A percentile compares a stretch with the other conserved stretches of the same genome.
phyloP scores from a whole-genome alignment of 2,888 invertebrate genomes.

The Latheticus oryzae region DNA sequence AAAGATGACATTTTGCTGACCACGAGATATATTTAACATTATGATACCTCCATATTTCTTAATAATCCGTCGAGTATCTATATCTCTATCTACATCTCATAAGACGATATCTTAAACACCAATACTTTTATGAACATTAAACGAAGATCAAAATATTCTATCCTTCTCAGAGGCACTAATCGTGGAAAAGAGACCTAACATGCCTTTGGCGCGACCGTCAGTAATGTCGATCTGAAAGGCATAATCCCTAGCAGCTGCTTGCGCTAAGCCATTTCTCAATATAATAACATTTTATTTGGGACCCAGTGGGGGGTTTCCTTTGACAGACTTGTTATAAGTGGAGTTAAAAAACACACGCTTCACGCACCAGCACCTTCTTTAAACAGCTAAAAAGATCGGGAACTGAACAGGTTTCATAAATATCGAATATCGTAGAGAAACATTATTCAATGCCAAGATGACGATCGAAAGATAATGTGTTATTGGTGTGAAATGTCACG shows the following conservation, averaged over 20 bases:
- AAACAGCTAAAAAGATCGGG: conserved; percentile 53
- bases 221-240: conserved; percentile 52
- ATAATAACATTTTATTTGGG: conserved; percentile 61
- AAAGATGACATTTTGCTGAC: conserved; percentile 29
- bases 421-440: conserved; percentile 51
- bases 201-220: conserved; percentile 42
- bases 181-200: conserved; percentile 35
- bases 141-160: conserved; percentile 33
- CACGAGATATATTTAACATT: not conserved
- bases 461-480: conserved; percentile 44
- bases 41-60: conserved; percentile 16
- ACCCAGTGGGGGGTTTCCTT: conserved; percentile 57
- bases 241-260: conserved; percentile 59
- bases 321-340: conserved; percentile 59
- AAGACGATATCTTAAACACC: conserved; percentile 42
- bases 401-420: conserved; percentile 56
- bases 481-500: conserved; percentile 42
- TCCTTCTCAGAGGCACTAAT: conserved; percentile 27
- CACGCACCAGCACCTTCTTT: conserved; percentile 59
- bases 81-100: conserved; percentile 48
- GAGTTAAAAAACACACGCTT: conserved; percentile 59
- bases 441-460: conserved; percentile 45
- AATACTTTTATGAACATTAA: conserved; percentile 40
- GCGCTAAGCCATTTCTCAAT: conserved; percentile 59
- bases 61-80: conserved; percentile 40